A percentile compares a stretch with the other conserved stretches of the same genome.
phyloP scores from a whole-genome alignment of 1,140 invertebrate species.

The Berghia stephanieae region DNA sequence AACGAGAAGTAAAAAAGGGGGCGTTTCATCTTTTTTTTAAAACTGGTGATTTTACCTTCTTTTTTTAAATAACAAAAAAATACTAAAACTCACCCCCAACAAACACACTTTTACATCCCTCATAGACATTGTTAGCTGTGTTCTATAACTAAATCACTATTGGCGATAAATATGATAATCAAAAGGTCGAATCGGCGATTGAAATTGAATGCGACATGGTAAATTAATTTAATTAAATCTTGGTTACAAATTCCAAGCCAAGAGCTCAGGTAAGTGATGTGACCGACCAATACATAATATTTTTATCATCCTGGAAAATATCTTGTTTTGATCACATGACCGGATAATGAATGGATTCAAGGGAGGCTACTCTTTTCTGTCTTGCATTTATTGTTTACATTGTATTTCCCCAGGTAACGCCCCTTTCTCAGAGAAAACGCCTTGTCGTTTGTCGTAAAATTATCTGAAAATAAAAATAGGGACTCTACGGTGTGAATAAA shows the following conservation, averaged over 20 bases:
- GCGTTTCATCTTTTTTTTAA: background rate
- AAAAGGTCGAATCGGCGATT: too few species aligned
- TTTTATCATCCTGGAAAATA: slow-evolving; percentile 21
- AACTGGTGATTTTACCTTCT: background rate
- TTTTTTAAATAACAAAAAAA: too few species aligned
- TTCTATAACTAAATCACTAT: too few species aligned
- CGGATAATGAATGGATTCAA: too few species aligned
- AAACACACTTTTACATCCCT: slow-evolving; percentile 64
- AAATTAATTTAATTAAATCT: background rate
- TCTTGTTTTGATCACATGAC: slow-evolving; percentile 31
- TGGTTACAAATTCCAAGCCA: background rate
- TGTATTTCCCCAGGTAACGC: too few species aligned
- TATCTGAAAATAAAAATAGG: too few species aligned
- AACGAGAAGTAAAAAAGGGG: background rate
- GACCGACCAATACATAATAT: background rate
- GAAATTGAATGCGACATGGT: background rate
- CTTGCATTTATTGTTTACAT: too few species aligned
- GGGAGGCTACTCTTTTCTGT: too few species aligned
- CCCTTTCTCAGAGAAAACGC: too few species aligned
- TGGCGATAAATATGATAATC: too few species aligned
- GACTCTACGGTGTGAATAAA: too few species aligned
- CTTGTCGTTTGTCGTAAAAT: too few species aligned
- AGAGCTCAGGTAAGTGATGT: background rate
- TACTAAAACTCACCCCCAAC: slow-evolving; percentile 54
- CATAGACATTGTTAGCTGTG: slow-evolving; percentile 42